These are phyloP conservation scores for Talpa occidentalis DNA, from an alignment of 2,113 vertebrate genomes.

Conservation along the genomic window DNA sequence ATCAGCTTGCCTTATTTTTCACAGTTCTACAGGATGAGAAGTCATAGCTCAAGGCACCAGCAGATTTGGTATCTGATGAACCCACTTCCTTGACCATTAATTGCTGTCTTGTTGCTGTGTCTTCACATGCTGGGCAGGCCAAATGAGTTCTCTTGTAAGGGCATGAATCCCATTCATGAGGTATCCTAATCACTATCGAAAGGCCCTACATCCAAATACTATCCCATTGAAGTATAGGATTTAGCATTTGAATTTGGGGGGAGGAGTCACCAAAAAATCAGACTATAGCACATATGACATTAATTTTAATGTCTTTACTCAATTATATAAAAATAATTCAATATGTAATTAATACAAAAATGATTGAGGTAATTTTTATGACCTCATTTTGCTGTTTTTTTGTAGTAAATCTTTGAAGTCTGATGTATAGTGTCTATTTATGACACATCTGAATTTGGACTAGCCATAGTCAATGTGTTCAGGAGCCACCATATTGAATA, in stretches of 20 bases:
- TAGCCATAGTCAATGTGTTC: not conserved
- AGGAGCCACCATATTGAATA: fast-evolving
- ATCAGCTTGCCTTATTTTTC: not conserved
- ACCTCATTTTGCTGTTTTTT: not conserved
- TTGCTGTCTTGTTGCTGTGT: not conserved
- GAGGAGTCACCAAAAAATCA: not conserved
- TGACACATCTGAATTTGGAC: not conserved
- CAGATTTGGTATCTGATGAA: not conserved
- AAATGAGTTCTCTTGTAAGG: not conserved
- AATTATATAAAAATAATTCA: constrained; percentile 6
- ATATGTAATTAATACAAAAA: not conserved
- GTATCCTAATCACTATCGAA: not conserved
- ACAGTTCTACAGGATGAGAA: not conserved
- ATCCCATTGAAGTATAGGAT: not conserved
- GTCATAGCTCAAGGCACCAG: not conserved
- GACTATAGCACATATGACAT: not conserved
- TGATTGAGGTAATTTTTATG: not conserved
- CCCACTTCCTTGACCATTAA: not conserved
- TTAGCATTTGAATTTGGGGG: not conserved
- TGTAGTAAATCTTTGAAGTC: not conserved
- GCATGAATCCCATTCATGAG: not conserved
- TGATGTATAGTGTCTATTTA: not conserved
- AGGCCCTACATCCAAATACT: not conserved
- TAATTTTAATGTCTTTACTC: constrained; percentile 1
- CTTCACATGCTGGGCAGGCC: not conserved